Conservation (phyloP, 2,888 invertebrate species). For the Drosophila pegasa region DNA sequence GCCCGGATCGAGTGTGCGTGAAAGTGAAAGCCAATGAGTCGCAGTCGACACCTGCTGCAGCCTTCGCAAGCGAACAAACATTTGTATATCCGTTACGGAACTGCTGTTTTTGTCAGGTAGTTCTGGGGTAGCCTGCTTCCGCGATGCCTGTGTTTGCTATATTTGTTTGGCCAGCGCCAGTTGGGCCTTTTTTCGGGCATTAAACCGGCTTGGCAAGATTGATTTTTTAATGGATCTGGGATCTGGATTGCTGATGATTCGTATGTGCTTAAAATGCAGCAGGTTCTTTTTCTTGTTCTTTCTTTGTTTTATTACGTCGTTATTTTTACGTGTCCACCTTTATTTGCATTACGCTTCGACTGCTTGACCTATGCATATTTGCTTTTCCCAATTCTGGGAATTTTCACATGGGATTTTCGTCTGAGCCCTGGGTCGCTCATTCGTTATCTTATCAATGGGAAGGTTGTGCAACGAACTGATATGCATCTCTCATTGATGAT, state of each 20-base stretch:
- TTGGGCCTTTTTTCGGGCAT: slow-evolving; percentile 14
- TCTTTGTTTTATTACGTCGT: neutral
- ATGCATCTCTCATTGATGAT: neutral
- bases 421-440: slow-evolving; percentile 12
- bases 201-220: slow-evolving; percentile 34
- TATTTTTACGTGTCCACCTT: neutral
- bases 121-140: slow-evolving; percentile 43
- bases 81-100: slow-evolving; percentile 43
- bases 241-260: slow-evolving; percentile 1
- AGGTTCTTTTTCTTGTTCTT: slow-evolving; percentile 2
- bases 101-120: slow-evolving; percentile 38
- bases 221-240: slow-evolving; percentile 1
- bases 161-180: slow-evolving; percentile 15
- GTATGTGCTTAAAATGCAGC: neutral
- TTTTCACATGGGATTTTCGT: slow-evolving; percentile 27
- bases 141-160: slow-evolving; percentile 27
- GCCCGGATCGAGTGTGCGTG: neutral
- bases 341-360: slow-evolving; percentile 10
- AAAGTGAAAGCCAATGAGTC: slow-evolving; percentile 48
- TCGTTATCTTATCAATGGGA: slow-evolving; percentile 44
- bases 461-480: slow-evolving; percentile 29
- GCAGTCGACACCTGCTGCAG: slow-evolving; percentile 16
- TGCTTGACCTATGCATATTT: slow-evolving; percentile 24
- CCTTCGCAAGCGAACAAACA: slow-evolving; percentile 34
- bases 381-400: slow-evolving; percentile 18